These are phyloP conservation scores for Euzophera pinguis DNA, from an alignment of 2,888 invertebrate species.

Conservation along the genomic window DNA sequence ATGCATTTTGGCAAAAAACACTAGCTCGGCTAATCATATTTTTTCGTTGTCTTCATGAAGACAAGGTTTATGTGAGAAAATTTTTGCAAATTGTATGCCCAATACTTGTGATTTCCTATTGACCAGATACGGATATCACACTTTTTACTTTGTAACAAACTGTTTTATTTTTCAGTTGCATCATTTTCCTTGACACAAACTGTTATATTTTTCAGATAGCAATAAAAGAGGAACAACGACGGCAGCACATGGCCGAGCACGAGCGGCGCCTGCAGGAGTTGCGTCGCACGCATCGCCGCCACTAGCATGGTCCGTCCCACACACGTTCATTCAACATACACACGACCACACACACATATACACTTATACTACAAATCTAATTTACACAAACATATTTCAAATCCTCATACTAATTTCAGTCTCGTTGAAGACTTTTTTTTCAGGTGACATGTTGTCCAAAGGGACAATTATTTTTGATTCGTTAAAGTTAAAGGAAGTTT, in stretches of 20 bases:
- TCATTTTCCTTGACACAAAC: too few species aligned
- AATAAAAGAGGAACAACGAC: constrained; percentile 92
- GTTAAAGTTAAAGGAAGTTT: constrained; percentile 44
- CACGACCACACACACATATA: constrained; percentile 22
- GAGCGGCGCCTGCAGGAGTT: constrained; percentile 88
- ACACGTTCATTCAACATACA: constrained; percentile 21
- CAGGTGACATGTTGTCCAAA: constrained; percentile 46
- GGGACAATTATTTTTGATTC: constrained; percentile 28
- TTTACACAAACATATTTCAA: constrained; percentile 21
- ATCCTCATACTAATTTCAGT: constrained; percentile 40
- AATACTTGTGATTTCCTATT: too few species aligned
- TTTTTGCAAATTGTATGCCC: too few species aligned
- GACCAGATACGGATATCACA: too few species aligned
- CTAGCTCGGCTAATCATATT: too few species aligned
- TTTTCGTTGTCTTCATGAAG: too few species aligned
- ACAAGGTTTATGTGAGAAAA: too few species aligned
- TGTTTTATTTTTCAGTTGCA: too few species aligned
- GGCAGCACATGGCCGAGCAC: constrained; percentile 92
- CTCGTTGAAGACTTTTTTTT: constrained; percentile 54
- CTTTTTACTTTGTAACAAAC: too few species aligned
- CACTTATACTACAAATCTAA: constrained; percentile 15
- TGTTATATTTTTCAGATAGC: constrained; percentile 83
- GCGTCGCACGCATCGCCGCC: constrained; percentile 77
- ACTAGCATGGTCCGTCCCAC: constrained; percentile 76
- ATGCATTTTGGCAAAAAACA: too few species aligned